Evolutionary conservation across 2,113 vertebrate genomes (phyloP), one percentile per base, ranked within the genome.

Genomic region (Microcebus tavaratra): DNA sequence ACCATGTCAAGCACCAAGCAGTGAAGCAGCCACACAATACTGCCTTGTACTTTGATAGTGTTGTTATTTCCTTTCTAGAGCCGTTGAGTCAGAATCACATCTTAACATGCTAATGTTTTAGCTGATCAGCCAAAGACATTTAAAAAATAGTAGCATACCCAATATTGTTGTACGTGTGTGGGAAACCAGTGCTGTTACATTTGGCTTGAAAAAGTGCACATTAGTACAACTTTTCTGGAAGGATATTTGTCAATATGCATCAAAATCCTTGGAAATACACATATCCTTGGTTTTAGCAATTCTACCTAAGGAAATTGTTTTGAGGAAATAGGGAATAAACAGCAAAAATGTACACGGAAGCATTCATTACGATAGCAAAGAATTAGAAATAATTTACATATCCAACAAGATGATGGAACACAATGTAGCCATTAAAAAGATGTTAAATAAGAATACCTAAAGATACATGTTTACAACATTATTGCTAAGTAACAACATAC

Each of bases 241-340:
- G 20, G 39, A 15, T 61, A 67, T 85, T 65, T 87, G 27, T 75
- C 57, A 50, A n/a, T 23, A 50, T 42, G 17, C 42, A 63, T 50
- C 29, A 23, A 95, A 81, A 95, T 36, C 20, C 9, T 53, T 15
- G 8, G 88, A 81, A 89, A 68, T 29, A 42, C 17, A 10, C 39
- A 36, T 59, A 55, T 75, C 29, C 61, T 92, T 90, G 57, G 68
- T 53, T 94, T 90, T 59, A 82, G 61, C 31, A 67, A 83, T 53
- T 53, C 88, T n/a, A 39, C 27, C 34, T 21, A n/a, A 82, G 65
- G 50, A 79, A 73, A 84, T 79, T 34, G 45, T 67, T 61, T 79
- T 73, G 50, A 83, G 57, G 20, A 87, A 73, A 79, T 31, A 61
- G 23, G 67, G 42, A 34, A 39, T 39, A n/a, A 2, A 12, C 13